Conservation (phyloP, 2,797 vertebrate species). For the Mormyrus proboscirostris region DNA sequence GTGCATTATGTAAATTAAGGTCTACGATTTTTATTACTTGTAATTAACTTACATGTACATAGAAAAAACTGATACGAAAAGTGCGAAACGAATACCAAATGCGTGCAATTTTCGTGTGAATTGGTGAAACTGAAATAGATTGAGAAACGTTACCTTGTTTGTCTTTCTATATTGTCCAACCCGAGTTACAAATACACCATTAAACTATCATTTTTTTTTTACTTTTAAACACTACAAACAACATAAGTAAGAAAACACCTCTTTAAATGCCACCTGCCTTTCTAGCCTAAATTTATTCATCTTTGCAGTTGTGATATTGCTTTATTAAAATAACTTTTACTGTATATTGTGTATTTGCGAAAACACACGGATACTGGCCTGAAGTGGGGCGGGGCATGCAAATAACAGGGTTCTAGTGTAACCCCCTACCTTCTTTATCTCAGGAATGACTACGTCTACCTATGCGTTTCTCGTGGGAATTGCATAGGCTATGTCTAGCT, state of each 20-base stretch:
- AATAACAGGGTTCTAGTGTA: not conserved
- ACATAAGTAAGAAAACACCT: not conserved
- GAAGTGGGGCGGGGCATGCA: not conserved
- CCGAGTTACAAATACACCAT: not conserved
- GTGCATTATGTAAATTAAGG: not conserved
- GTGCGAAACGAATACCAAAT: not conserved
- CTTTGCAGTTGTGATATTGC: not conserved
- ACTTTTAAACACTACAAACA: not conserved
- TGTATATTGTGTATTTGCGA: not conserved
- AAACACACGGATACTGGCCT: not conserved
- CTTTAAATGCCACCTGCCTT: not conserved
- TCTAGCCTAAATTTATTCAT: not conserved
- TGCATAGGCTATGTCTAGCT: not conserved
- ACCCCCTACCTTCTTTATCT: not conserved
- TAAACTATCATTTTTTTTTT: not conserved
- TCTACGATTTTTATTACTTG: not conserved
- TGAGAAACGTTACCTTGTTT: not conserved
- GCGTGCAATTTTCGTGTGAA: not conserved
- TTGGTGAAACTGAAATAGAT: not conserved
- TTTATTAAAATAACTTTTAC: not conserved
- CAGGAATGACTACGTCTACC: constrained; percentile 1
- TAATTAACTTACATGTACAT: not conserved
- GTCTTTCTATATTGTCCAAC: not conserved
- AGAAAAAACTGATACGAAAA: not conserved
- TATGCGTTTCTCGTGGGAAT: not conserved